Percentiles rank a stretch among this genome's conserved stretches.
These are phyloP conservation scores for Sebastiscus tertius DNA, from an alignment of 2,797 vertebrate genomes.

Conservation along the genomic window DNA sequence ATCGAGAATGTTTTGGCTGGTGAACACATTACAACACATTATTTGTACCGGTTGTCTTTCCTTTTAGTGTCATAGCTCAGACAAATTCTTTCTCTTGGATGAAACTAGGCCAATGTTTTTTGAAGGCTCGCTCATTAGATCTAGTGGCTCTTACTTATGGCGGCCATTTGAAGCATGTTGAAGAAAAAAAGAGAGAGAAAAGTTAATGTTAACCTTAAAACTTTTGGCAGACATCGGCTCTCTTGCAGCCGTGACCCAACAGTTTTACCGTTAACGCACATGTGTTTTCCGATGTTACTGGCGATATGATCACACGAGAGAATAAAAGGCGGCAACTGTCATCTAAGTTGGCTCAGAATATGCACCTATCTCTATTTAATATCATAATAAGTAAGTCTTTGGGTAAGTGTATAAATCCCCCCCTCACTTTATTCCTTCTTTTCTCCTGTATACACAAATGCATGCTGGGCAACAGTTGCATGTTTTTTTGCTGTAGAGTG, in stretches of 20 bases:
- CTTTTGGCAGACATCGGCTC: conserved; percentile 60
- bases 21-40: background rate
- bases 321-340: conserved; percentile 95
- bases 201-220: conserved; percentile 79
- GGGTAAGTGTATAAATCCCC: conserved; percentile 94
- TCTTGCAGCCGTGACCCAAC: conserved; percentile 37
- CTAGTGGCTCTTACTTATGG: conserved; percentile 13
- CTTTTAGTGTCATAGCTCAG: background rate
- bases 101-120: background rate
- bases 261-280: conserved; percentile 81
- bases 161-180: conserved; percentile 90
- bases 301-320: conserved; percentile 92
- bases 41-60: background rate
- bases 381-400: conserved; percentile 85
- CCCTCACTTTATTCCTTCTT: conserved; percentile 69
- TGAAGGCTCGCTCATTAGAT: background rate
- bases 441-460: conserved; percentile 47
- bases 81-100: background rate
- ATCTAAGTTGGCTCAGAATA: conserved; percentile 99
- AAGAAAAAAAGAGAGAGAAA: conserved; percentile 71
- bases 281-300: conserved; percentile 91
- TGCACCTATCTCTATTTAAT: conserved; percentile 91
- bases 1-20: background rate
- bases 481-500: conserved; percentile 33
- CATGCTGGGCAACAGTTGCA: conserved; percentile 64